phyloP scores from a whole-genome alignment of 2,113 vertebrate genomes.

The Xerus inauris region DNA sequence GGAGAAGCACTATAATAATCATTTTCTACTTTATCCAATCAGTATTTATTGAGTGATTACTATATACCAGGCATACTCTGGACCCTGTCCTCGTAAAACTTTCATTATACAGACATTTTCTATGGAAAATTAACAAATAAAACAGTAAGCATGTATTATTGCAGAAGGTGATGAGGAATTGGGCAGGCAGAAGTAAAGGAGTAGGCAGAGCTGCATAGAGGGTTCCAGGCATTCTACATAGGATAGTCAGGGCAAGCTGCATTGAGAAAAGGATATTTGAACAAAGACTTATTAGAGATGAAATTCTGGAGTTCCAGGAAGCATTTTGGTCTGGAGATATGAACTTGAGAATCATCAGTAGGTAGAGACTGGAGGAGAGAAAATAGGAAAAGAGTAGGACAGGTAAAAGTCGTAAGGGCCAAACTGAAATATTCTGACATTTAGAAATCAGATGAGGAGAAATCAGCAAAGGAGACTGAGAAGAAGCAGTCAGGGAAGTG shows the following conservation, averaged over 20 bases:
- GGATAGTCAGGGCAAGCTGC: not conserved
- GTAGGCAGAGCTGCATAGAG: not conserved
- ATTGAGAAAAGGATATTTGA: not conserved
- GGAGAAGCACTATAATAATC: not conserved
- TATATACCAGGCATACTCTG: not conserved
- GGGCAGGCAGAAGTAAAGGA: too few species aligned
- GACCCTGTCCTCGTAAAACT: not conserved
- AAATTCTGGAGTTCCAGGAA: not conserved
- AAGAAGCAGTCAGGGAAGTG: not conserved
- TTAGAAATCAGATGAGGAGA: not conserved
- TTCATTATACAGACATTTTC: not conserved
- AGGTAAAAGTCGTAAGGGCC: not conserved
- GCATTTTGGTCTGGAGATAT: not conserved
- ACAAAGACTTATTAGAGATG: not conserved
- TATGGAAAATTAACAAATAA: not conserved
- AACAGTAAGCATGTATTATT: not conserved
- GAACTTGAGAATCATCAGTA: not conserved
- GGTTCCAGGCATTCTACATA: not conserved
- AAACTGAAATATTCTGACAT: not conserved
- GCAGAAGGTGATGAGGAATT: not conserved
- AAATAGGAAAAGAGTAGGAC: not conserved
- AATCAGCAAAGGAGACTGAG: not conserved
- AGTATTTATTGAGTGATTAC: not conserved
- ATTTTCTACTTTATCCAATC: not conserved
- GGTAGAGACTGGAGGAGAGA: not conserved